Base-by-base conservation (phyloP, 2,888 invertebrate species). In the Acanthopleura granulata region DNA sequence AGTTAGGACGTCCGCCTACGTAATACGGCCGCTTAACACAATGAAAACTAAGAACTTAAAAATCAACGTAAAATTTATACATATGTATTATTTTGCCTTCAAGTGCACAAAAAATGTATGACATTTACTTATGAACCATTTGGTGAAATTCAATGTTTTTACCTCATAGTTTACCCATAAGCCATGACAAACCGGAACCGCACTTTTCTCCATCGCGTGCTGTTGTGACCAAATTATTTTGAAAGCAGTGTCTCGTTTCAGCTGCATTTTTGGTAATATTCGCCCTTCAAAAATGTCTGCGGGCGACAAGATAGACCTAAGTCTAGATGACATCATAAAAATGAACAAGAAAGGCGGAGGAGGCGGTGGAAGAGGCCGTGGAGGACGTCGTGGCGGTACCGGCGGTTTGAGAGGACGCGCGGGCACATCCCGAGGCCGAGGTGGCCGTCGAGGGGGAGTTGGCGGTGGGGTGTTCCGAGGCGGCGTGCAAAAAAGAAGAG, bases 261-360 rank as follows among this genome's bases (percentile, higher is more conserved):
- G 40, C 40, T 40, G 40, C 3, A 40, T 40, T 40, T 40, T 9
- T 40, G 40, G 40, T 40, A 40, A 40, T 40, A 40, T 40, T 40
- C 40, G 40, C 40, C 40, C 40, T 40, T 40, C 57, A 57, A 66
- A 18, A 3, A 66, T 66, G 66, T 66, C 66, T 18, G 66, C 97
- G 96, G 95, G 95, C 87, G 96, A 97, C 89, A 97, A 96, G 93
- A 96, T 98, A 91, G 98, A 98, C 91, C 95, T 98, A 96, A 97
- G 97, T 89, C 93, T 98, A 84, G 98, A 98, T 91, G 98, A 98
- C 85, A 97, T 98, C 78, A 98, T 98, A 87, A 97, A 96, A 92
- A 85, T 87, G 69, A 91, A 93, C 85, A 95, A 94, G 91, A 92
- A 93, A 78, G 79, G 81, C 40, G 91, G 92, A 74, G 93, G 93